A percentile compares a stretch with the other conserved stretches of the same genome.
Evolutionary conservation across 2,888 invertebrate genomes (phyloP).

Genomic region (Urechis unicinctus): DNA sequence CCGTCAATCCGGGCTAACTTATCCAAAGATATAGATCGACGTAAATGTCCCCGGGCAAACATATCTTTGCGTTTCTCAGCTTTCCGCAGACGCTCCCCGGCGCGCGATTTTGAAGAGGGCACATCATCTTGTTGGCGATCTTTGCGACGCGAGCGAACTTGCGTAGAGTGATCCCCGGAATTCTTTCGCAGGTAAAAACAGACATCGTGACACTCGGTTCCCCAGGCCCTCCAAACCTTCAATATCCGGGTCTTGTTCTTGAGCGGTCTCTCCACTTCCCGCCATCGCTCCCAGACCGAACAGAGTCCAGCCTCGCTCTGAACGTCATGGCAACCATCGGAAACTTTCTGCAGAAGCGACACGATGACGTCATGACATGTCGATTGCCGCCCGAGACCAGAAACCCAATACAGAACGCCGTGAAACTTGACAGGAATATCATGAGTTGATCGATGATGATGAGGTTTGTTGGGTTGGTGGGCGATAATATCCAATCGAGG

Average conservation of each 20-base stretch:
- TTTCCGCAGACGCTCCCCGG: too few relatives aligned
- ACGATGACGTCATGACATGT: slow-evolving; percentile 73
- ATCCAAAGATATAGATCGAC: too few relatives aligned
- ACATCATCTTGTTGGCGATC: too few relatives aligned
- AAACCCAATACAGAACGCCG: slow-evolving; percentile 73
- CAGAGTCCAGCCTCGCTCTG: slow-evolving; percentile 67
- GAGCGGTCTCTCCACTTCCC: slow-evolving; percentile 57
- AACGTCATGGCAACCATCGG: slow-evolving; percentile 62
- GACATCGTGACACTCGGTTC: slow-evolving; percentile 62
- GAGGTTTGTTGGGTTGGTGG: too few relatives aligned
- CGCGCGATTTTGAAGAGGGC: too few relatives aligned
- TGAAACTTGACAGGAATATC: slow-evolving; percentile 60
- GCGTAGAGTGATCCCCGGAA: not conserved
- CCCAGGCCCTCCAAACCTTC: slow-evolving; percentile 72
- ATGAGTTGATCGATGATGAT: too few relatives aligned
- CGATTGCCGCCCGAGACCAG: slow-evolving; percentile 69
- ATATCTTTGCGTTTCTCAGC: not conserved
- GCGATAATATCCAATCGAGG: too few relatives aligned
- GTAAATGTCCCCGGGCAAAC: too few relatives aligned
- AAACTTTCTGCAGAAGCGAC: slow-evolving; percentile 60
- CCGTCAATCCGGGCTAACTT: too few relatives aligned
- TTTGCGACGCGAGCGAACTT: too few relatives aligned
- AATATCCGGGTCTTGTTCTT: slow-evolving; percentile 68
- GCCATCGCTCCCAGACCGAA: slow-evolving; percentile 62
- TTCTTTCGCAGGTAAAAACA: slow-evolving; percentile 37